These are phyloP conservation scores for Paraplagusia blochii DNA, from an alignment of 2,113 vertebrate genomes.

Conservation along the genomic window DNA sequence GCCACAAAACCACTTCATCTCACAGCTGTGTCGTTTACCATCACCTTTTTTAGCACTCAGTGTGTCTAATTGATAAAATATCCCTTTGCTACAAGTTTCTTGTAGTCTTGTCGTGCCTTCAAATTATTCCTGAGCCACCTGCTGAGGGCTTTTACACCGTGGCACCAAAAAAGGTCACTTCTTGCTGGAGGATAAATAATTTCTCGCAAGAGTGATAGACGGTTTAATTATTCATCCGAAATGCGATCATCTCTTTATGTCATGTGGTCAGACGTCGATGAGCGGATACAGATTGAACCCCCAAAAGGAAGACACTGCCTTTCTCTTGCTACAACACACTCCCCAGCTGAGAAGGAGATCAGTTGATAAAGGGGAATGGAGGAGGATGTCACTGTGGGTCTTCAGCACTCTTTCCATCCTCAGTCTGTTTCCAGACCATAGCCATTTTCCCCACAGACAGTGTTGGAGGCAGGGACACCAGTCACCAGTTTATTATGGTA, in stretches of 20 bases:
- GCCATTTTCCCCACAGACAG: conserved; percentile 20
- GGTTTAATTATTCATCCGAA: neutral
- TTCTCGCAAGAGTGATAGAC: neutral
- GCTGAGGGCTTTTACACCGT: neutral
- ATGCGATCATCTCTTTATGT: neutral
- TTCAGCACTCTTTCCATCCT: conserved; percentile 29
- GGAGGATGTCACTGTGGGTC: neutral
- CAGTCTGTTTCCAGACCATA: conserved; percentile 12
- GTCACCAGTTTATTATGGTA: conserved; percentile 28
- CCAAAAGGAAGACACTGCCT: conserved; percentile 46
- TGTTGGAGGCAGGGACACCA: conserved; percentile 4
- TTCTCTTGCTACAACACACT: conserved; percentile 47
- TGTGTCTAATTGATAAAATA: neutral
- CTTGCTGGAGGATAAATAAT: neutral
- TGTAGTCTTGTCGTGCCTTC: neutral
- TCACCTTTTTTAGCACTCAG: neutral
- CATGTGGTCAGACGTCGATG: neutral
- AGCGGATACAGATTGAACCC: conserved; percentile 53
- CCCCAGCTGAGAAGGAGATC: conserved; percentile 46
- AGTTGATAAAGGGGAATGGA: neutral
- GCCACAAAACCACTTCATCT: conserved; percentile 29
- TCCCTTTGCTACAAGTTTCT: neutral
- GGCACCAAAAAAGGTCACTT: neutral
- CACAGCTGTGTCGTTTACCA: conserved; percentile 27
- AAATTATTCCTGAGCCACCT: conserved; percentile 1